Evolutionary conservation across 2,113 vertebrate genomes (phyloP), one percentile per base, ranked within the genome.

Genomic region (Psephotus haematonotus): DNA sequence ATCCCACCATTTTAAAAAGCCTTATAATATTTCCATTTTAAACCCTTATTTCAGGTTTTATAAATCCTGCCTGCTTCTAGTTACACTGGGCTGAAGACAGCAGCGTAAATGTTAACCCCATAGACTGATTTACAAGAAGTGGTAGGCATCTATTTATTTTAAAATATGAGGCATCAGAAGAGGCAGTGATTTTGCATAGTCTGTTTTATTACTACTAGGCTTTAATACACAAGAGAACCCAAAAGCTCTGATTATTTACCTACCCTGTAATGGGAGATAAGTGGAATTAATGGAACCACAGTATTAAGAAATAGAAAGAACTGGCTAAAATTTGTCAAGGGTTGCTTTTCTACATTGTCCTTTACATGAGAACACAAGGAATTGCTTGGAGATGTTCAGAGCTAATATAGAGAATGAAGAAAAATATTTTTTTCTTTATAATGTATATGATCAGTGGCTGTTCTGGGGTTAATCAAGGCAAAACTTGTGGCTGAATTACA

Each of bases 41-140:
- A 82, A 71, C 43, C 37, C 46, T 86, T 79, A 70, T 86, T 94
- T 86, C 77, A 93, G 64, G 37, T 68, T 95, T 86, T 94, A 81
- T 79, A 82, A 91, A 82, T 82, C 44, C 49, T 78, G 31, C 27
- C 53, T 46, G 53, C 49, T 90, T 92, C 70, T 93, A 95, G 92
- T 95, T 93, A 76, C 7, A 18, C 46, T 55, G 93, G 33, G 31
- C 55, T 64, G 80, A 88, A 95, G 65, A 88, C 62, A 71, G n/a
- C 25, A 68, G 28, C 76, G 57, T 72, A 88, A 86, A 82, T 68
- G 72, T 86, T 86, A 90, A 64, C 47, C 63, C 47, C 53, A 44
- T 53, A 93, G 76, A 67, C 29, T 90, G 82, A 88, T 90, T 91
- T 95, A 75, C 49, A 70, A 53, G 47, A 14, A 90, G 74, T 10